Base-by-base conservation (phyloP, 2,113 vertebrate species). In the Dasyurus viverrinus region DNA sequence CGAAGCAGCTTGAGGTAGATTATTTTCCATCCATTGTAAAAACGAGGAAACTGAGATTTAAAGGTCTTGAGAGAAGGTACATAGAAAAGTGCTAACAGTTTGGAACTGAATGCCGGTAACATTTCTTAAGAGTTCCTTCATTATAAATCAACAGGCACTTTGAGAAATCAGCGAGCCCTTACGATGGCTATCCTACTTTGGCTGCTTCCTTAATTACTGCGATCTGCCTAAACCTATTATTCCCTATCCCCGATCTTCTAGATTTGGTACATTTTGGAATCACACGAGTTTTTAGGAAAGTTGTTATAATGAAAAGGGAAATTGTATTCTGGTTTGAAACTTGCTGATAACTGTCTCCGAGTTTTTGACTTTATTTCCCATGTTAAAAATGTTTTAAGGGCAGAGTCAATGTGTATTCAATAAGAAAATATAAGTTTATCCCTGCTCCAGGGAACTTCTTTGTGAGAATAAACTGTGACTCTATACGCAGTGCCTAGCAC, bases 1-100 rank as follows among this genome's bases (percentile, higher is more conserved):
- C 5, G 7, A 90, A 46, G 36, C 50, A n/a, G 26, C 53, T 48
- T 8, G 26, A 90, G 50, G 42, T 23, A 23, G 46, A 47, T 50
- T 91, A 0, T 6, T 25, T 3, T 25, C 90, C 9, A 54, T 89
- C 93, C 94, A 91, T 93, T 96, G 91, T 89, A 95, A 14, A 92
- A 84, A 89, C 53, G 94, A 53, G 53, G 90, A 95, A 54, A 90
- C 47, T 14, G 19, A 93, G 42, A 60, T 11, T 6, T 12, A 0
- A 25, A 84, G 1, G 36, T 92, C n/a, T 55, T 36, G 48, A 46
- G 90, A 50, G 50, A 92, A 22, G 50, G 57, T 91, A 8, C 53
- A 8, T 50, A 26, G 25, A 46, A 42, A 53, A 3, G 0, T 2
- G 2, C 53, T 12, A 8, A 89, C 7, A 9, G 30, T 92, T 91